Base-by-base conservation (phyloP, 1,140 invertebrate species). In the Leucophenga varia region DNA sequence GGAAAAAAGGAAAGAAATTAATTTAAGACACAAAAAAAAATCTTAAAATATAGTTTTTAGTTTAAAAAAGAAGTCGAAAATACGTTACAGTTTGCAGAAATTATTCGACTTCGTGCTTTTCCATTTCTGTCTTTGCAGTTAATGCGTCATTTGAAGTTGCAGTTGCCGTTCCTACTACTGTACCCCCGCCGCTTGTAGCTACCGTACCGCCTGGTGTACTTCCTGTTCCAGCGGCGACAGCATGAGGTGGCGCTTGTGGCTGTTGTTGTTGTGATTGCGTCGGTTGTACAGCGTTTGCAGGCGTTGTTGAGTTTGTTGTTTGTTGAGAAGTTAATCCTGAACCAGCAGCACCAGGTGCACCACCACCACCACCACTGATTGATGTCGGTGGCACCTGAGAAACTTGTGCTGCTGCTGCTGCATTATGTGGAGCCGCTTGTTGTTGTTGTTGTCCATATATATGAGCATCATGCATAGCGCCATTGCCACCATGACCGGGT, bases 201-300 rank as follows among this genome's bases (percentile, higher is more conserved):
- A 16, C 3, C 18, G 17, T 13, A n/a, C n/a, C n/a, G n/a, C n/a
- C n/a, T n/a, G n/a, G n/a, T n/a, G n/a, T n/a, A n/a, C n/a, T n/a
- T n/a, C n/a, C n/a, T 17, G 35, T 22, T 58, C 54, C 14, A 47
- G 50, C 31, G 52, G 50, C 10, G 25, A 34, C 19, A 22, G 38
- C 8, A 20, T 40, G 10, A 25, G 47, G 22, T 38, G 57, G 17
- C 14, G 32, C 32, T 36, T 21, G 42, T 2, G 36, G 14, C 17
- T 17, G 43, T 7, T 30, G 37, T 16, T 31, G 40, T n/a, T 25
- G 30, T 18, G 28, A 22, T 30, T 20, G 45, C 18, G 3, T 34
- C 10, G 6, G 47, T 22, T 17, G 34, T 25, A 32, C 34, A 42
- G 36, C n/a, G 25, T 21, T 25, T 49, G 46, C 8, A 49, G 54